A percentile compares a stretch with the other conserved stretches of the same genome.
Evolutionary conservation across 1,140 invertebrate genomes (phyloP).

Genomic region (Stegodyphus mimosarum): DNA sequence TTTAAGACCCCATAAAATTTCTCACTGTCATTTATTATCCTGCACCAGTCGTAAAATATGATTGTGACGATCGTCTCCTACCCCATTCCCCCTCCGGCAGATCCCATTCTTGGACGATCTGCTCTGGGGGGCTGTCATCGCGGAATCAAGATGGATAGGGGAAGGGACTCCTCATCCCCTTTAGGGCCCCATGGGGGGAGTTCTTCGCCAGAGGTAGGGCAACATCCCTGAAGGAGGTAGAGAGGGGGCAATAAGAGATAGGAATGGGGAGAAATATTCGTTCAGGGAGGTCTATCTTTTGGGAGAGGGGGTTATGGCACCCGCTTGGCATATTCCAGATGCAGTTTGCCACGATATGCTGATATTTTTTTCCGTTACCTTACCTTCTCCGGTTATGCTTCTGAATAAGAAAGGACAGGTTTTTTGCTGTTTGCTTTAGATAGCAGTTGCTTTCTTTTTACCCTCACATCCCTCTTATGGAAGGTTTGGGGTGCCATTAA

Average conservation of each 20-base stretch:
- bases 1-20: slow-evolving; percentile 55
- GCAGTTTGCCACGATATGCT: slow-evolving; percentile 18
- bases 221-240: slow-evolving; percentile 25
- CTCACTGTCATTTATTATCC: slow-evolving; percentile 55
- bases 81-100: neutral
- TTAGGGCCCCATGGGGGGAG: slow-evolving; percentile 8
- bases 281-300: slow-evolving; percentile 30
- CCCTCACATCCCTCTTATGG: too few species aligned
- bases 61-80: slow-evolving; percentile 36
- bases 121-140: slow-evolving; percentile 42
- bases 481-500: too few species aligned
- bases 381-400: too few species aligned
- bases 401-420: too few species aligned
- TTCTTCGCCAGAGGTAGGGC: neutral
- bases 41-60: slow-evolving; percentile 46
- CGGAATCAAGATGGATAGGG: slow-evolving; percentile 55
- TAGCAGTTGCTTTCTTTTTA: too few species aligned
- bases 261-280: neutral
- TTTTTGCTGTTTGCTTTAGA: too few species aligned
- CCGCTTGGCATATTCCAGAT: slow-evolving; percentile 51
- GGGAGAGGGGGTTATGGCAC: slow-evolving; percentile 41
- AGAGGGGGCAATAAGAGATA: slow-evolving; percentile 11
- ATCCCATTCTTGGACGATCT: slow-evolving; percentile 8
- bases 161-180: neutral
- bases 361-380: neutral